Conservation (phyloP, 2,888 invertebrate genomes). For the Barypeithes pellucidus region DNA sequence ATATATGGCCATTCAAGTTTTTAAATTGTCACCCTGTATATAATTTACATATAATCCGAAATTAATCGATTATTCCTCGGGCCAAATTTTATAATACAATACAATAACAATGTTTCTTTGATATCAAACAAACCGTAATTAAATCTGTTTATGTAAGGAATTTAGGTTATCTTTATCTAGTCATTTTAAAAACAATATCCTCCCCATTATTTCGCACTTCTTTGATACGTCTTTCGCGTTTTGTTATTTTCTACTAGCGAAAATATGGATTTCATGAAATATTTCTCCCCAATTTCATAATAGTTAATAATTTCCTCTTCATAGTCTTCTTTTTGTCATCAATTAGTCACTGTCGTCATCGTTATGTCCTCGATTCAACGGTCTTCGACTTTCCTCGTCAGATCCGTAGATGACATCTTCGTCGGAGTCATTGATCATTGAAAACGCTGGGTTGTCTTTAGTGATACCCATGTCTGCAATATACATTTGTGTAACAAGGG, state of each 20-base stretch:
- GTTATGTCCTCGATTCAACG: conserved; percentile 81
- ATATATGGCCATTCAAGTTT: no score
- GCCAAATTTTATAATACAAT: no score
- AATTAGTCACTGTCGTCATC: conserved; percentile 81
- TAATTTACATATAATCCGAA: no score
- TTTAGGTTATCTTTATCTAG: no score
- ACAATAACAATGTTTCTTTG: no score
- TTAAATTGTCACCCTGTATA: no score
- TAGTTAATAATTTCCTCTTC: background rate
- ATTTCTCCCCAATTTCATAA: background rate
- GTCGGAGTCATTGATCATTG: conserved; percentile 98
- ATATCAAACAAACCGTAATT: no score
- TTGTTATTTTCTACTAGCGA: background rate
- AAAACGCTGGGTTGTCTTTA: conserved; percentile 97
- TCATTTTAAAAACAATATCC: no score
- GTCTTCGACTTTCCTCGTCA: conserved; percentile 89
- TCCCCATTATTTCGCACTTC: no score
- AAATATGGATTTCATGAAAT: background rate
- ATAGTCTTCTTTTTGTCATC: background rate
- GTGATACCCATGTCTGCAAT: conserved; percentile 89
- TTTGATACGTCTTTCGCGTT: no score
- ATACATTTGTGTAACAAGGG: background rate
- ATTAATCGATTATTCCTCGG: no score
- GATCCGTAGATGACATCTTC: conserved; percentile 97
- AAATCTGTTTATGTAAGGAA: no score